phyloP scores from a whole-genome alignment of 2,888 invertebrate genomes.

The Entomobrya proxima region DNA sequence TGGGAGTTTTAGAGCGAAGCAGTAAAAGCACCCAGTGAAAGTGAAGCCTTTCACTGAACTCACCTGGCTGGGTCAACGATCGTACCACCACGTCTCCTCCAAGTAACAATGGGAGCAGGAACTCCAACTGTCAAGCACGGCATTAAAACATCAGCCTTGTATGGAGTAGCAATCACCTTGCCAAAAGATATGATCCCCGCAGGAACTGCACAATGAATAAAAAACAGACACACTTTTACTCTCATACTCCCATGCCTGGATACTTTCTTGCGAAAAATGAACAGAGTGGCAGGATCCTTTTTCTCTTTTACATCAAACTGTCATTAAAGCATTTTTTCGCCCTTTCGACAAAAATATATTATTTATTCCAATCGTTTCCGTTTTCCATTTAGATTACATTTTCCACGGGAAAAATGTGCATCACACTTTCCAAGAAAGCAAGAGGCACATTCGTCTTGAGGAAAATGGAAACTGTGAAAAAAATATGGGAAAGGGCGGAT shows the following conservation, averaged over 20 bases:
- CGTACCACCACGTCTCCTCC: slow-evolving; percentile 64
- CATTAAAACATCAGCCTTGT: slow-evolving; percentile 83
- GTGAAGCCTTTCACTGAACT: slow-evolving; percentile 30
- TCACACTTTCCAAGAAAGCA: not conserved
- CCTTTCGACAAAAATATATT: slow-evolving; percentile 51
- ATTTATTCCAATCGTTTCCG: slow-evolving; percentile 53
- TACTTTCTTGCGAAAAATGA: not conserved
- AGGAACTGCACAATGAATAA: slow-evolving; percentile 78
- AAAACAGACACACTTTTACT: slow-evolving; percentile 6
- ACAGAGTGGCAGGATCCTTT: not conserved
- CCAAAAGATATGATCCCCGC: slow-evolving; percentile 86
- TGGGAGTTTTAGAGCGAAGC: not conserved
- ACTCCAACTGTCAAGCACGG: slow-evolving; percentile 84
- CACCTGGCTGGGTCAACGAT: slow-evolving; percentile 70
- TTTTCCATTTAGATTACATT: slow-evolving; percentile 48
- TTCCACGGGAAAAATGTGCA: slow-evolving; percentile 7
- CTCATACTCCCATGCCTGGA: not conserved
- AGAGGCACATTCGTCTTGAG: not conserved
- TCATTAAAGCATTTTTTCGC: slow-evolving; percentile 47
- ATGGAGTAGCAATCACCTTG: slow-evolving; percentile 82
- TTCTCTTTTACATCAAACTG: slow-evolving; percentile 53
- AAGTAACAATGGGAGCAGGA: slow-evolving; percentile 78
- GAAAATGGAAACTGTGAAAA: not conserved
- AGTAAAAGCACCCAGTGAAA: slow-evolving; percentile 2
- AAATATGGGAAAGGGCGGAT: not conserved